Base-by-base conservation (phyloP, 2,888 invertebrate genomes). In the Dusona sp. region DNA sequence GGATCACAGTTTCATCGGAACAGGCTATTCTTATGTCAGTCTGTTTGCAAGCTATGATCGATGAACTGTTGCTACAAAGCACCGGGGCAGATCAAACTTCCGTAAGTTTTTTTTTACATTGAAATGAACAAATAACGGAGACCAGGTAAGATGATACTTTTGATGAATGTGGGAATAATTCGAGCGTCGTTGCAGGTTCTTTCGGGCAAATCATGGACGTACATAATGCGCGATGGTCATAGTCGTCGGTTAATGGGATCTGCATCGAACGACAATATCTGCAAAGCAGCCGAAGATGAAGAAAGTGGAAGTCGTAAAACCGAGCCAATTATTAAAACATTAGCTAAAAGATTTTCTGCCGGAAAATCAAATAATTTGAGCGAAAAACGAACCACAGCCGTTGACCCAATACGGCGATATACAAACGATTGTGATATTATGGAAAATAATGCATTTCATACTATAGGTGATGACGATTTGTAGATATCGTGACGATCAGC, bases 1-100 rank as follows among this genome's bases (percentile, higher is more conserved):
- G 99, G 99, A 97, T 99, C 88, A 98, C 98, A 33, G 96, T 99
- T 90, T 96, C 96, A 79, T 99, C 98, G 89, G 97, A 98, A 88
- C 98, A 98, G 95, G 98, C 99, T 0, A 99, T 99, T 93, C 96
- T 99, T 87, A 98, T 99, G 96, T 99, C 99, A 45, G 97, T 99
- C 82, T 98, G 98, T 93, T 95, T 99, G 83, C 98, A 99, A 95
- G 97, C 98, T 8, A 98, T 99, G 96, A 99, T 99, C 0, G 98
- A 99, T 92, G 99, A 99, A 94, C 95, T 99, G 90, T 95, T 97
- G 94, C 95, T 97, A 73, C 97, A 97, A 93, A 97, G 96, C 92
- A 96, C 95, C 91, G 97, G 96, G 36, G 93, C 95, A 1, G 95
- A 95, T 16, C 95, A 95, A 33, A 94, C 90, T 90, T 91, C 94